phyloP scores from a whole-genome alignment of 2,888 invertebrate species.

The Ariolimax columbianus region DNA sequence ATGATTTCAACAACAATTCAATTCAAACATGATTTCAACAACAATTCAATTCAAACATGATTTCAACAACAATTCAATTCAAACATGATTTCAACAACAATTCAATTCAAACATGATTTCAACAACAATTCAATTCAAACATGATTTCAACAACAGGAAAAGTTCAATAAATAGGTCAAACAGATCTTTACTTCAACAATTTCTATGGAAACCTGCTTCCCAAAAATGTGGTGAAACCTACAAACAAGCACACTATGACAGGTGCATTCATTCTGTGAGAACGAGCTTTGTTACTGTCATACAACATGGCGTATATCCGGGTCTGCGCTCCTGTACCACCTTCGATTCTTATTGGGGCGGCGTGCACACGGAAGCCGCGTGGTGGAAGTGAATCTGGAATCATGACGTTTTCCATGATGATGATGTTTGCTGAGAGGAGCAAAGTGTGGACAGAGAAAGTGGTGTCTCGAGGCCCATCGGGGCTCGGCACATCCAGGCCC shows the following conservation, averaged over 20 bases:
- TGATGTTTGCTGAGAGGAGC: constrained; percentile 13
- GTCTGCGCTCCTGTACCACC: constrained; percentile 42
- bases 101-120: too few species aligned
- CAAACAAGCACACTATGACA: background rate
- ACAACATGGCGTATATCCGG: constrained; percentile 47
- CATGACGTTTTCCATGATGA: constrained; percentile 46
- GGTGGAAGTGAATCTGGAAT: constrained; percentile 37
- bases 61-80: too few species aligned
- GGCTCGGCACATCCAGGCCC: constrained; percentile 54
- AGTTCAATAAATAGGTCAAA: background rate
- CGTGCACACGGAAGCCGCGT: constrained; percentile 43
- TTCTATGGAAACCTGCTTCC: background rate
- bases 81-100: too few species aligned
- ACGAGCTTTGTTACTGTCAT: background rate
- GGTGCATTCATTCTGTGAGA: background rate
- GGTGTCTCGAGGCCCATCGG: constrained; percentile 38
- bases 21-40: too few species aligned
- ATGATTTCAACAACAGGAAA: background rate
- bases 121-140: too few species aligned
- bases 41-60: too few species aligned
- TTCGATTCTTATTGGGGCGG: constrained; percentile 38
- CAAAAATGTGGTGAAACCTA: background rate
- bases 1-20: too few species aligned
- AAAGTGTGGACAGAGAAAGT: constrained; percentile 18
- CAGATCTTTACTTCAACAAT: background rate